Evolutionary conservation across 2,797 vertebrate genomes (phyloP).

Genomic region (Thunnus albacares): DNA sequence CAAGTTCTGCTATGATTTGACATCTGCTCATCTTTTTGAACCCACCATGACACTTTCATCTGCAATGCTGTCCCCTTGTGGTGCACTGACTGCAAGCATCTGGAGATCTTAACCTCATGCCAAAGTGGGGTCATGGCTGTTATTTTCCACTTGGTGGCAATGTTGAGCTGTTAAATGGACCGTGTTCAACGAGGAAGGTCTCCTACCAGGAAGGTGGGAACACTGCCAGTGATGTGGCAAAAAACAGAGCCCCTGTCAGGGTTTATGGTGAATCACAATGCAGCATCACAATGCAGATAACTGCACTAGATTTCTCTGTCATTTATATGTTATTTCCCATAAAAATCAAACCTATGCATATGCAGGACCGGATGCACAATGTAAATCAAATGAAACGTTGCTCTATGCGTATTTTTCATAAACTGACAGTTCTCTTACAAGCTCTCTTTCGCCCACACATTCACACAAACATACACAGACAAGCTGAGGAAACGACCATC

Average conservation of each 20-base stretch:
- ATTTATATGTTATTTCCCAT: constrained; percentile 50
- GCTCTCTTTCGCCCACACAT: constrained; percentile 25
- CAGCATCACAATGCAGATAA: constrained; percentile 74
- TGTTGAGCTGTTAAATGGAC: constrained; percentile 54
- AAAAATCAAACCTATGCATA: constrained; percentile 43
- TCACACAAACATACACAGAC: background rate
- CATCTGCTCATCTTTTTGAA: constrained; percentile 53
- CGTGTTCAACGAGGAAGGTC: background rate
- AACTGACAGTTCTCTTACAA: constrained; percentile 31
- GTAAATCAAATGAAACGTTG: constrained; percentile 39
- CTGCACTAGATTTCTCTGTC: constrained; percentile 28
- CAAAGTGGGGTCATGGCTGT: background rate
- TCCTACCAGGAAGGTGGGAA: constrained; percentile 43
- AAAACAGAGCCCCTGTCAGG: constrained; percentile 58
- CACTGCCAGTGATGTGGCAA: constrained; percentile 61
- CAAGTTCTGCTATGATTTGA: constrained; percentile 49
- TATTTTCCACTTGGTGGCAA: constrained; percentile 69
- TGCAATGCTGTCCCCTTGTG: constrained; percentile 46
- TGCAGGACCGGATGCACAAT: constrained; percentile 31
- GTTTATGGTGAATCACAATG: constrained; percentile 70
- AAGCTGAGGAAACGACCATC: constrained; percentile 22
- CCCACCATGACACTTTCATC: constrained; percentile 47
- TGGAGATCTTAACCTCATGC: constrained; percentile 54
- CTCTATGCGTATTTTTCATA: constrained; percentile 33
- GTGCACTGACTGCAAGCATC: constrained; percentile 60